Base-by-base conservation (phyloP, 2,113 vertebrate genomes). In the Meriones unguiculatus region DNA sequence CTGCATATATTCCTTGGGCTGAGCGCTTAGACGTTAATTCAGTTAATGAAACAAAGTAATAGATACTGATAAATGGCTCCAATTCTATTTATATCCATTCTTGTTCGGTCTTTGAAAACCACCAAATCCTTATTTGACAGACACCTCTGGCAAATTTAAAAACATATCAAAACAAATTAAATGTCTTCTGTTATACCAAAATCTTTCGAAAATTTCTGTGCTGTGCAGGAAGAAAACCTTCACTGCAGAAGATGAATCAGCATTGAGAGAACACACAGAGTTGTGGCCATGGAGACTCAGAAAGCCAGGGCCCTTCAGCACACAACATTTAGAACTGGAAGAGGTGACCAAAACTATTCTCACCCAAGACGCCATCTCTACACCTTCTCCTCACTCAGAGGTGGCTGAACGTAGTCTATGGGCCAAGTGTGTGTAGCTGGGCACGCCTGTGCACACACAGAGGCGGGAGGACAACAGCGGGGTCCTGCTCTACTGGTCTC, bases 21-120 rank as follows among this genome's bases (percentile, higher is more conserved):
- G 95, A 97, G 89, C 32, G 75, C 52, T 81, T 81, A 96, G 25
- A 89, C 82, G 84, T 93, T 92, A 95, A 97, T 84, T 93, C 77
- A 94, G 87, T 62, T 96, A 94, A 90, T 87, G 86, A 93, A 97
- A 94, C 59, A 52, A 85, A 91, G 93, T 90, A 97, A 93, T 7
- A 6, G 70, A 88, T 85, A 87, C 52, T 82, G 84, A 96, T 89
- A 92, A 96, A 92, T 91, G 80, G 89, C 25, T 22, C 70, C n/a
- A 78, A 57, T 93, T 95, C 65, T 59, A 94, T 81, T 94, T 92
- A 81, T 85, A 81, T 69, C 87, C 67, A 89, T 54, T 13, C 87
- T 90, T 95, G 62, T 92, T 92, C 69, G 77, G 35, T 82, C 88
- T 93, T 78, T 73, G 54, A 97, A 93, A 95, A 30, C 52, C 52